Evolutionary conservation across 2,113 vertebrate genomes (phyloP), one percentile per base, ranked within the genome.

Genomic region (Psilopsiagon aymara): DNA sequence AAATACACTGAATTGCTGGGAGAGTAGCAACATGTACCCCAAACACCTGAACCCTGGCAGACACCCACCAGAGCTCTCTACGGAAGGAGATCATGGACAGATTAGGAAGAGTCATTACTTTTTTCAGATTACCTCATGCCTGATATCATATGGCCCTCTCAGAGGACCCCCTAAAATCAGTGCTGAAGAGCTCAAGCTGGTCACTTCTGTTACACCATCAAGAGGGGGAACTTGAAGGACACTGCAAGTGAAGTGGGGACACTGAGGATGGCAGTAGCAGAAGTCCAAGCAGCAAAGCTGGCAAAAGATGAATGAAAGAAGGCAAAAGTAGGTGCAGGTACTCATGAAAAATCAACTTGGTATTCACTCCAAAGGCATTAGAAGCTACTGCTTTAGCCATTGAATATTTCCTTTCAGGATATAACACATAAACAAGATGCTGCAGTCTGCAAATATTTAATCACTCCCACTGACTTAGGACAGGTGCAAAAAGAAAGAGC

Each of bases 191-290:
- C 9, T 80, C 75, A 74, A n/a, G 27, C 1, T 5, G 39, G 18
- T 24, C 66, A 11, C n/a, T 55, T 28, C 20, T 46, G 41, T 47
- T 18, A 53, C 51, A 12, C 2, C 1, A 11, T 20, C 49, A 60
- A 43, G 27, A 35, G 67, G 10, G 4, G 8, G 29, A 87, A 37
- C 24, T 27, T 2, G 1, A 55, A 29, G 19, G 24, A n/a, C 5
- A 1, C 27, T 70, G 29, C 0, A 0, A 11, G 28, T 21, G 59
- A 47, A 4, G 1, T 25, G 6, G 21, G 39, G 16, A 46, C 44
- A 28, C 37, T 27, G 35, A n/a, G 10, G 13, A 55, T 1, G 1
- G 44, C 8, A 7, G 16, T 20, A 39, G 19, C n/a, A 51, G n/a
- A 91, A 75, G 13, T 29, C 19, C 16, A 33, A 51, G 8, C 3